These are phyloP conservation scores for Centropristis striata DNA, from an alignment of 2,113 vertebrate genomes.

Conservation along the genomic window DNA sequence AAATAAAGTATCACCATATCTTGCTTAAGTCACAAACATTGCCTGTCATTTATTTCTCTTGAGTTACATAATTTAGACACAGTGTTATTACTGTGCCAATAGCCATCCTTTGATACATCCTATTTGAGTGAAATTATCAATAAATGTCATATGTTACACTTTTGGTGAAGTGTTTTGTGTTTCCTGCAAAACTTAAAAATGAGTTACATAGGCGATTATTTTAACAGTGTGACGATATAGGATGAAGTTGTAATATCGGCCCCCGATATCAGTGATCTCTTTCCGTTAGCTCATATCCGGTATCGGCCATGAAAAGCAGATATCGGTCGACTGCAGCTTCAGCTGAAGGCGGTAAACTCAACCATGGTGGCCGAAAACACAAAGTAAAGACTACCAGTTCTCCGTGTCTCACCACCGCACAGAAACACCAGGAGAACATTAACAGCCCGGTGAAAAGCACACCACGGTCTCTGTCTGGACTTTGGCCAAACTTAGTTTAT, in stretches of 20 bases:
- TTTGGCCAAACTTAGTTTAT: accelerated
- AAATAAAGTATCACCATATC: no score
- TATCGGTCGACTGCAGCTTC: neutral
- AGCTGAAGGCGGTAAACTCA: slow-evolving; percentile 33
- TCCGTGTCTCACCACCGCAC: neutral
- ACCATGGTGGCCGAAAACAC: neutral
- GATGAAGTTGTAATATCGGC: neutral
- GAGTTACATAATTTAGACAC: no score
- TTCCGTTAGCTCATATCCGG: neutral
- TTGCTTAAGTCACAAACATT: no score
- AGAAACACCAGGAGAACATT: neutral
- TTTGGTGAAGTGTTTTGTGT: no score
- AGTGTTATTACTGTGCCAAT: no score
- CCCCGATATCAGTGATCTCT: neutral
- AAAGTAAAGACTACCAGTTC: accelerated
- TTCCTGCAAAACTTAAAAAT: no score
- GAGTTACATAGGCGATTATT: no score
- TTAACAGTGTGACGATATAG: no score
- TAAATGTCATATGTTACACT: no score
- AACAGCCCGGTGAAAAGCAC: neutral
- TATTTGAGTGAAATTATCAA: no score
- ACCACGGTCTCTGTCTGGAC: neutral
- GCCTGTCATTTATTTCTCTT: no score
- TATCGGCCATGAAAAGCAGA: neutral
- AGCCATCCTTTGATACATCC: no score